These are phyloP conservation scores for Agrotis clavis DNA, from an alignment of 2,888 invertebrate species.

Conservation along the genomic window DNA sequence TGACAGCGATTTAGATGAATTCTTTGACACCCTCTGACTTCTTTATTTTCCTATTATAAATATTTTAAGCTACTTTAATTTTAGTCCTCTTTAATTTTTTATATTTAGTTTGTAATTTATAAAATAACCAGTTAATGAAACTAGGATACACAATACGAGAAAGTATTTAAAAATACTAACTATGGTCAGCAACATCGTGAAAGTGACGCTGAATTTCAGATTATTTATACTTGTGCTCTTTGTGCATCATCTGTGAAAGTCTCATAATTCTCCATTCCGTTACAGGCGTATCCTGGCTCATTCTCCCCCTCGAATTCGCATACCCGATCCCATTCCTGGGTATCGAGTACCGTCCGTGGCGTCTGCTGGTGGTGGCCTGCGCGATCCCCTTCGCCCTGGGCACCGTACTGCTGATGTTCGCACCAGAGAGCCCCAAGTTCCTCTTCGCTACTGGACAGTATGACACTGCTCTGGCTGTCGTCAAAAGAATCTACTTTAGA, in stretches of 20 bases:
- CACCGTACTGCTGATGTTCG: conserved; percentile 89
- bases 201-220: no score
- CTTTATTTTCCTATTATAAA: no score
- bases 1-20: no score
- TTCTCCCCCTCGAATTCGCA: conserved; percentile 92
- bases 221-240: no score
- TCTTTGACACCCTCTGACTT: no score
- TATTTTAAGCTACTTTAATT: no score
- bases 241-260: not conserved
- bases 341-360: conserved; percentile 93
- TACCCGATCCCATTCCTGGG: conserved; percentile 85
- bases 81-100: no score
- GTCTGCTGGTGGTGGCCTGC: conserved; percentile 93
- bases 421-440: conserved; percentile 96
- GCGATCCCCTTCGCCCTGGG: conserved; percentile 92
- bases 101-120: no score
- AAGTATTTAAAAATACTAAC: no score
- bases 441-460: conserved; percentile 92
- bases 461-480: conserved; percentile 90
- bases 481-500: conserved; percentile 81
- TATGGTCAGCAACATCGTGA: no score
- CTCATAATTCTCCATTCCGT: conserved; percentile 23
- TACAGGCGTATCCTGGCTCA: conserved; percentile 93
- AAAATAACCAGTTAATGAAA: no score
- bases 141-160: no score